Conservation (phyloP, 1,140 invertebrate species). For the Metopolophium dirhodum region DNA sequence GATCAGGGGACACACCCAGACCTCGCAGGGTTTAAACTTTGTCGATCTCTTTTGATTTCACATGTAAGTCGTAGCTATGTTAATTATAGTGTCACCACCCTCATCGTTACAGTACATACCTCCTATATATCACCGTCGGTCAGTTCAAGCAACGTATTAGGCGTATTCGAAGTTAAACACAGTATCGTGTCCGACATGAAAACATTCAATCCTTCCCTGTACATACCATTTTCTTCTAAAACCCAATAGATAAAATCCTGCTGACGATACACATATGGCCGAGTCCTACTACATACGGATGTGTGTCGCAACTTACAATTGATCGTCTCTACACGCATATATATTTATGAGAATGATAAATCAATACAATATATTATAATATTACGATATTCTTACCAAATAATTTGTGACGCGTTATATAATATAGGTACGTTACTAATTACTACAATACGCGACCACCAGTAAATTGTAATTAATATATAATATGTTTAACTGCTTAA, state of each 20-base stretch:
- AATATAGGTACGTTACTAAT: neutral
- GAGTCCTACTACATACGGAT: neutral
- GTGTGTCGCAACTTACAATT: neutral
- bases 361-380: neutral
- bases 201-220: neutral
- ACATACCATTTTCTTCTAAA: neutral
- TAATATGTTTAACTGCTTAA: neutral
- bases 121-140: neutral
- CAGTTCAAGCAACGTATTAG: neutral
- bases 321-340: neutral
- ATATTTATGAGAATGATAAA: neutral
- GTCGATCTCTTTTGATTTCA: slow-evolving; percentile 20
- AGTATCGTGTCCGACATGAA: neutral
- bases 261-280: neutral
- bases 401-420: neutral
- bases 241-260: neutral
- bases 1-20: slow-evolving; percentile 48
- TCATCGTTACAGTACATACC: neutral
- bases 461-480: neutral
- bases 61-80: neutral
- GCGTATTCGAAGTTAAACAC: neutral
- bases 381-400: neutral
- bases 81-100: neutral
- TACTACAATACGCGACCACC: neutral
- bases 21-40: slow-evolving; percentile 35